Evolutionary conservation across 2,888 invertebrate genomes (phyloP), one percentile per base, ranked within the genome.

Genomic region (Ptilodon capucinus): DNA sequence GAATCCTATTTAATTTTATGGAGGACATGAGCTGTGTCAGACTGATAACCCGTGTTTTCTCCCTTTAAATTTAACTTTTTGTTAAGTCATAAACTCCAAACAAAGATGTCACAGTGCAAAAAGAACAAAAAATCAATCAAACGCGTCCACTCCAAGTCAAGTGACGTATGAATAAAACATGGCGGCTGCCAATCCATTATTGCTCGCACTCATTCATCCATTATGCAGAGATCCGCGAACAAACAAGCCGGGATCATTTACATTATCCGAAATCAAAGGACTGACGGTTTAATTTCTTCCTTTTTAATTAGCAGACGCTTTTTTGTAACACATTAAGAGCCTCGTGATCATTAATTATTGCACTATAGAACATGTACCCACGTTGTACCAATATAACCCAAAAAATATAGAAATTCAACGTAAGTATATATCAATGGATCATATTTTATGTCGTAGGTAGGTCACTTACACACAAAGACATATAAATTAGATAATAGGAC

Each of bases 121-220:
- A 13, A 8, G 14, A 32, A 28, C 28, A 59, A 60, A 53, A 60
- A 48, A 47, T 41, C 40, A 42, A 36, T 48, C 42, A 32, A 34
- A 19, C 44, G 36, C 40, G 14, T 23, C 40, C 21, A 43, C 28
- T 23, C 5, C n/a, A 38, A 38, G 19, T 56, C 32, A 48, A 49
- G 44, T 25, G 32, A 21, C 21, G 32, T 32, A 57, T 59, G 57
- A 62, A 62, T 62, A 62, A 62, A 59, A 54, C 45, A 60, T 60
- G 55, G 53, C 50, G 38, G 35, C 39, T 53, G 54, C 54, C 62
- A 57, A 61, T 64, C 54, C 54, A 59, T 64, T 64, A 64, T 62
- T 57, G 57, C 62, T 51, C 62, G 57, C 46, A 38, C 38, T 38
- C 38, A n/a, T 38, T 19, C 38, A 38, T 38, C 38, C 38, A 38